phyloP scores from a whole-genome alignment of 2,797 vertebrate species.

The Pristis pectinata region DNA sequence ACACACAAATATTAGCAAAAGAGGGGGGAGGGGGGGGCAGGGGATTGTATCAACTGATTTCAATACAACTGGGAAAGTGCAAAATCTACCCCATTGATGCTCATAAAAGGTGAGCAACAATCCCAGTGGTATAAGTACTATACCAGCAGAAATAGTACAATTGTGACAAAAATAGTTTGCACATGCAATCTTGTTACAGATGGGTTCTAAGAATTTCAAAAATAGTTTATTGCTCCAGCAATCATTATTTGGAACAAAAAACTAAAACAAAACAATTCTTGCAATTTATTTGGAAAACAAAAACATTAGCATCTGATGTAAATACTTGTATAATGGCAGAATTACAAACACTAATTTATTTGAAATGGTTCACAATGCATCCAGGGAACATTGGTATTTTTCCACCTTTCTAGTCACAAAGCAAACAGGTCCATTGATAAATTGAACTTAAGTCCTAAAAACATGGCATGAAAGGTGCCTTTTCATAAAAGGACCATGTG shows the following conservation, averaged over 20 bases:
- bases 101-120: neutral
- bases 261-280: neutral
- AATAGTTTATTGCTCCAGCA: neutral
- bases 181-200: neutral
- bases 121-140: neutral
- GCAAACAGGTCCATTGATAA: neutral
- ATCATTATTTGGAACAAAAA: neutral
- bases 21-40: too few relatives aligned
- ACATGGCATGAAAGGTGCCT: neutral
- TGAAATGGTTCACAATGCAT: neutral
- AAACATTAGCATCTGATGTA: neutral
- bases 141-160: neutral
- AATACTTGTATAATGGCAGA: neutral
- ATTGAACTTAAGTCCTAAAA: neutral
- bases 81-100: neutral
- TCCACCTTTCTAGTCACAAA: neutral
- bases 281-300: neutral
- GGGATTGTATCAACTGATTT: neutral
- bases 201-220: neutral
- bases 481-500: neutral
- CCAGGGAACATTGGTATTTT: neutral
- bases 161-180: neutral
- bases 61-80: too few relatives aligned
- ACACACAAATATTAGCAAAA: too few relatives aligned
- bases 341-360: neutral